phyloP scores from a whole-genome alignment of 1,140 invertebrate species.

The Diploscapter pachys region DNA sequence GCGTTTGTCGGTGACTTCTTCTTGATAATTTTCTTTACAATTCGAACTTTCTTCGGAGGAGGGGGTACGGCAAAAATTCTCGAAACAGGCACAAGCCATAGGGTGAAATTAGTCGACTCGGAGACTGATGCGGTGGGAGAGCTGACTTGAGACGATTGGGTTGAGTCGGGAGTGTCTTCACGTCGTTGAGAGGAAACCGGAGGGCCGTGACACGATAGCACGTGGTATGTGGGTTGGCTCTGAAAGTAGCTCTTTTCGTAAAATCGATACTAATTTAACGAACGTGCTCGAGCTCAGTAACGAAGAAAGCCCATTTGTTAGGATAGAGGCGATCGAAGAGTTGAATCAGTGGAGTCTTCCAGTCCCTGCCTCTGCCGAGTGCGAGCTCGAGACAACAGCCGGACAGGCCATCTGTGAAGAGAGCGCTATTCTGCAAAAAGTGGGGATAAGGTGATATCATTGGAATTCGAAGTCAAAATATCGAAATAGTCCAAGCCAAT shows the following conservation, averaged over 20 bases:
- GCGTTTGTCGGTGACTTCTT: conserved; percentile 15
- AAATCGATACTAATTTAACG: neutral
- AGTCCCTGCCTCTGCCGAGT: conserved; percentile 26
- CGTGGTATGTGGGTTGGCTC: conserved; percentile 26
- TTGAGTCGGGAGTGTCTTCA: conserved; percentile 31
- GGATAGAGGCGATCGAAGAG: conserved; percentile 25
- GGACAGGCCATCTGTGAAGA: conserved; percentile 28
- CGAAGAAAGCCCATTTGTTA: conserved; percentile 30
- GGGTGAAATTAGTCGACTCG: conserved; percentile 17
- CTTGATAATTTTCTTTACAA: conserved; percentile 27
- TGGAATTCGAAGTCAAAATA: too few species aligned
- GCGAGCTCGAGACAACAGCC: conserved; percentile 28
- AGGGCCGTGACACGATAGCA: conserved; percentile 16
- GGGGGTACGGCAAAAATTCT: conserved; percentile 30
- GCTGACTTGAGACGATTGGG: conserved; percentile 25
- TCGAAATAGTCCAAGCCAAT: too few species aligned
- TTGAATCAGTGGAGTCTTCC: conserved; percentile 24
- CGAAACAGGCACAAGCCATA: conserved; percentile 32
- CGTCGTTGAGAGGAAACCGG: conserved; percentile 14
- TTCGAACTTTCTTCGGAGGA: conserved; percentile 24
- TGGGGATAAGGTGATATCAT: neutral
- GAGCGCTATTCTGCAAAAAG: conserved; percentile 28
- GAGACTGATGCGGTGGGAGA: conserved; percentile 28
- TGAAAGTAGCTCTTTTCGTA: conserved; percentile 8
- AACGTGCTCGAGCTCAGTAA: conserved; percentile 24